These are phyloP conservation scores for Hyles lineata DNA, from an alignment of 2,888 invertebrate species.

Conservation along the genomic window DNA sequence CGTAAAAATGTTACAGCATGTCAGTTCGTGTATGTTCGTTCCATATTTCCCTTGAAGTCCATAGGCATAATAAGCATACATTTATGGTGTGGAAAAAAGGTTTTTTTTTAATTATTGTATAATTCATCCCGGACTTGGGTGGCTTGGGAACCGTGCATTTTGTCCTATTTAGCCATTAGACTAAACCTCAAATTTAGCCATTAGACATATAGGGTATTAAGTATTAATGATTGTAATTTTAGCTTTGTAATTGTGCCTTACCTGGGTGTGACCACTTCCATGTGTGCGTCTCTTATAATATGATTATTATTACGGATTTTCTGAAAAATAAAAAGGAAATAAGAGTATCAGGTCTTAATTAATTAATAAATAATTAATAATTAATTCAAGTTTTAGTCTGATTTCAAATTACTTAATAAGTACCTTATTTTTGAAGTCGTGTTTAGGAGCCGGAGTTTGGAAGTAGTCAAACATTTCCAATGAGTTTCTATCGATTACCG, in stretches of 20 bases:
- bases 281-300: neutral
- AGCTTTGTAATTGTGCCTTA: neutral
- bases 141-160: too few species aligned
- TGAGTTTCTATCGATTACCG: neutral
- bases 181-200: too few species aligned
- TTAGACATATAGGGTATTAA: too few species aligned
- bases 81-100: neutral
- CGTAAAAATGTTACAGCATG: too few species aligned
- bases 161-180: too few species aligned
- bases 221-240: too few species aligned
- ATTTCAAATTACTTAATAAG: neutral
- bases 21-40: too few species aligned
- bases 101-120: too few species aligned
- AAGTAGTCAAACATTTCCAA: slow-evolving; percentile 4
- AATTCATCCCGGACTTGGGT: too few species aligned
- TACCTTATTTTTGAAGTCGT: neutral
- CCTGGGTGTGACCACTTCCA: neutral
- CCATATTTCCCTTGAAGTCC: too few species aligned
- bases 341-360: neutral
- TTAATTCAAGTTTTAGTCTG: neutral
- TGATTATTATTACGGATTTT: neutral
- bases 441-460: neutral
- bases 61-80: neutral
- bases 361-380: too few species aligned
- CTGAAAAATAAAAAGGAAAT: neutral